Evolutionary conservation across 2,888 invertebrate species (phyloP), one percentile per base, ranked within the genome.

Genomic region (Limnephilus marmoratus): DNA sequence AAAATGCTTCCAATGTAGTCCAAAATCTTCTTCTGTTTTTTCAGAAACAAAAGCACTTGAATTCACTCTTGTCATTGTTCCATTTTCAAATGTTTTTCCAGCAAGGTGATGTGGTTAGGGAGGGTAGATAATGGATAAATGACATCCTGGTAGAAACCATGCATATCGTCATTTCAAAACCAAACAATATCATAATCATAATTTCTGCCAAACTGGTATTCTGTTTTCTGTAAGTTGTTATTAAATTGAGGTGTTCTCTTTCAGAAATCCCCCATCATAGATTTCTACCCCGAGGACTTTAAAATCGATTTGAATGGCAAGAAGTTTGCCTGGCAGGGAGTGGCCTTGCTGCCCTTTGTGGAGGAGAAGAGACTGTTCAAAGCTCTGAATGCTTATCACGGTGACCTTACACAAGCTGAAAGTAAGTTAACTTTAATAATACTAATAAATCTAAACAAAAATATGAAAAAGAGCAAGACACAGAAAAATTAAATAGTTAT

Each of bases 301-400:
- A 98, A 98, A 95, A 99, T 99, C 93, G 99, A 99, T 96, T 96
- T 99, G 94, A 99, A 99, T 96, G 99, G 99, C 68, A 99, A 99
- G 96, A 99, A 99, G 95, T 99, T 98, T 96, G 99, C 99, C 89
- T 99, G 99, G 99, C 99, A 99, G 96, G 99, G 99, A 85, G 99
- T 99, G 2, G 99, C 99, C 0, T 95, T 99, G 82, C 96, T 99
- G 93, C 99, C 99, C 11, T 99, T 99, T 95, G 99, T 99, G 0
- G 99, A 99, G 94, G 99, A 99, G 95, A 96, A 96, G 92, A 96
- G 99, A 93, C 96, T 99, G 91, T 98, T 98, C 95, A 97, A 97
- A 94, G 98, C 99, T 0, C 95, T 99, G 81, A 96, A 97, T 94
- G 97, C 98, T 0, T 98, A 98, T 94, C 99, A 99, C 94, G 96